Evolutionary conservation across 2,113 vertebrate species (phyloP).

Genomic region (Petroica traversi): DNA sequence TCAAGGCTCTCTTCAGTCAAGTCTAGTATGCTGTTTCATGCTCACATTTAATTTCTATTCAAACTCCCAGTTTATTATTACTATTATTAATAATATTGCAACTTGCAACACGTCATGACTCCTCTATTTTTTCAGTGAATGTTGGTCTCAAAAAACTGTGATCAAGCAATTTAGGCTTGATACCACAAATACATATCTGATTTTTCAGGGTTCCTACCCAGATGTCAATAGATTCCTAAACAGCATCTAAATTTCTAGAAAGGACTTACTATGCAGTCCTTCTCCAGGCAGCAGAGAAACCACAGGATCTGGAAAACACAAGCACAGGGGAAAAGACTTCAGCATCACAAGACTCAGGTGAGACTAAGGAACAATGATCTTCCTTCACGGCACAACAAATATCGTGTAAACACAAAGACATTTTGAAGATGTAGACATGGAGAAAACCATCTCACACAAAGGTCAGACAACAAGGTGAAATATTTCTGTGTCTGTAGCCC

Average conservation of each 20-base stretch:
- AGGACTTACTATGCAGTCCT: accelerated
- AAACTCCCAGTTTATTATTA: neutral
- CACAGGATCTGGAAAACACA: neutral
- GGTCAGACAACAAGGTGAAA: neutral
- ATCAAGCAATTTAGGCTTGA: neutral
- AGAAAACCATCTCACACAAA: neutral
- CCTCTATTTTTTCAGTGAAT: neutral
- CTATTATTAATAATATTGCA: neutral
- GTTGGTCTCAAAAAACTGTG: neutral
- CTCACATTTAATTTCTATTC: neutral
- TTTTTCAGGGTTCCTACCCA: neutral
- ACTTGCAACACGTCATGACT: accelerated
- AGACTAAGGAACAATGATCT: accelerated
- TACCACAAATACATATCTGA: accelerated
- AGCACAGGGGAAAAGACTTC: neutral
- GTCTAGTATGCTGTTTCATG: neutral
- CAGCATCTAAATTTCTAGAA: neutral
- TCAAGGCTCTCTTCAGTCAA: neutral
- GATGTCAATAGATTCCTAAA: neutral
- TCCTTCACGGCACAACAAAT: neutral
- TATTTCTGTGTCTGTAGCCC: neutral
- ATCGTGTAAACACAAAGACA: neutral
- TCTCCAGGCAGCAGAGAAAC: neutral
- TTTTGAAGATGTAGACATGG: neutral
- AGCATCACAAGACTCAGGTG: neutral